Evolutionary conservation across 2,113 vertebrate species (phyloP).

Genomic region (Suncus etruscus): DNA sequence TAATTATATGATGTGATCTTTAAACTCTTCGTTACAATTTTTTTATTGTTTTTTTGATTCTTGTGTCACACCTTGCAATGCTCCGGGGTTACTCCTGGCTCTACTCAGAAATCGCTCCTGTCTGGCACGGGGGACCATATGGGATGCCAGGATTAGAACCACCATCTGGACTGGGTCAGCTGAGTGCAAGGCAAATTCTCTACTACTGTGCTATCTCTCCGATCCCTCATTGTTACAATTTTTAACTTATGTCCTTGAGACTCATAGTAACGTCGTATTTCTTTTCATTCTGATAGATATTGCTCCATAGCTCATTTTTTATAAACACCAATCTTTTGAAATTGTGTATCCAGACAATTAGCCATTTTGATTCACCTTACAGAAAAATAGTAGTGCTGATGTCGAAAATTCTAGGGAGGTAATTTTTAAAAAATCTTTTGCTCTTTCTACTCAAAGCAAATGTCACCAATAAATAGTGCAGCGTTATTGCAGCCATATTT

Average conservation of each 20-base stretch:
- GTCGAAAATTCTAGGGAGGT: not conserved
- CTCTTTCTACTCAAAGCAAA: constrained; percentile 67
- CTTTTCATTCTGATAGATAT: constrained; percentile 47
- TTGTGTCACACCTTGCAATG: too few species aligned
- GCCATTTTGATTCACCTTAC: constrained; percentile 48
- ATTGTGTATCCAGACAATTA: constrained; percentile 63
- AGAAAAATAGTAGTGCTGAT: constrained; percentile 65
- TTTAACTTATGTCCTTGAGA: constrained; percentile 49
- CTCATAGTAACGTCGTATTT: constrained; percentile 54
- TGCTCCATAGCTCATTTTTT: constrained; percentile 22
- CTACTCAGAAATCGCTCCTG: too few species aligned
- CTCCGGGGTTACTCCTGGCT: too few species aligned
- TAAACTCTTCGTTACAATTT: constrained; percentile 3
- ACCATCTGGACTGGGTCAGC: too few species aligned
- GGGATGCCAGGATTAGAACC: too few species aligned
- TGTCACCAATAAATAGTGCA: constrained; percentile 64
- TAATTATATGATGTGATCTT: not conserved
- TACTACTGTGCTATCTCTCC: too few species aligned
- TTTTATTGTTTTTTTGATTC: too few species aligned
- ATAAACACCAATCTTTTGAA: constrained; percentile 65
- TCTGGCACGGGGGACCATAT: too few species aligned
- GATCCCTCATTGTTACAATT: not conserved
- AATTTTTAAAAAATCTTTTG: constrained; percentile 20
- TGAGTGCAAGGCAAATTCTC: too few species aligned
- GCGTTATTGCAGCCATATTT: constrained; percentile 71